Conservation (phyloP, 2,113 vertebrate species). For the Melospiza georgiana region DNA sequence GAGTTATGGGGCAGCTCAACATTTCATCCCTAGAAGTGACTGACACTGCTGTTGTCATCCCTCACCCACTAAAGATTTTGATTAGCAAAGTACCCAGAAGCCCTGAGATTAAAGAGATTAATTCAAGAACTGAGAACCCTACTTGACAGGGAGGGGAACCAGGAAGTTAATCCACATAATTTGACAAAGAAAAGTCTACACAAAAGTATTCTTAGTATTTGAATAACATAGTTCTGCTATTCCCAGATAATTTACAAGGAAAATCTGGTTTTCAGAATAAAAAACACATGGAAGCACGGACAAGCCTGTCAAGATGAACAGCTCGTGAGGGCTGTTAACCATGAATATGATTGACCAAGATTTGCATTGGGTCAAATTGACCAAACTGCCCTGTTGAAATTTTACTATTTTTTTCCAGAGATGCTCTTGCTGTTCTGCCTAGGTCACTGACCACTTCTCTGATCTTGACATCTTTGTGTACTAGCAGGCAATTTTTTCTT, state of each 20-base stretch:
- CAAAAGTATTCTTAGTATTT: neutral
- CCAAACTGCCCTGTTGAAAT: neutral
- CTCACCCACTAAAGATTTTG: neutral
- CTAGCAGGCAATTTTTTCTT: neutral
- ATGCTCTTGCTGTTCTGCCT: neutral
- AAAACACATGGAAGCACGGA: neutral
- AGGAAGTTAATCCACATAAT: neutral
- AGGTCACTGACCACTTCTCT: neutral
- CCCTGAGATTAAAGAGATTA: neutral
- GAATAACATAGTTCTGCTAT: neutral
- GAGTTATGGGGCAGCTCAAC: fast-evolving
- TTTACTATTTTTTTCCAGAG: neutral
- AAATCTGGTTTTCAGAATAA: neutral
- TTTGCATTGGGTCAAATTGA: neutral
- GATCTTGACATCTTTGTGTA: neutral
- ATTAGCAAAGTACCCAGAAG: neutral
- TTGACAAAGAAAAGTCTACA: neutral
- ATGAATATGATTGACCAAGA: neutral
- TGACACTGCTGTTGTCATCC: neutral
- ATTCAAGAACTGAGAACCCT: neutral
- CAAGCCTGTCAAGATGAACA: neutral
- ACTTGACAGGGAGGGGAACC: neutral
- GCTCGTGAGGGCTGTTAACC: neutral
- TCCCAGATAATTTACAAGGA: neutral
- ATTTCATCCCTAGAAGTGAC: neutral